Percentiles rank a stretch among this genome's conserved stretches.
These are phyloP conservation scores for Sebastes wilsoni DNA, from an alignment of 2,797 vertebrate species.

Conservation along the genomic window DNA sequence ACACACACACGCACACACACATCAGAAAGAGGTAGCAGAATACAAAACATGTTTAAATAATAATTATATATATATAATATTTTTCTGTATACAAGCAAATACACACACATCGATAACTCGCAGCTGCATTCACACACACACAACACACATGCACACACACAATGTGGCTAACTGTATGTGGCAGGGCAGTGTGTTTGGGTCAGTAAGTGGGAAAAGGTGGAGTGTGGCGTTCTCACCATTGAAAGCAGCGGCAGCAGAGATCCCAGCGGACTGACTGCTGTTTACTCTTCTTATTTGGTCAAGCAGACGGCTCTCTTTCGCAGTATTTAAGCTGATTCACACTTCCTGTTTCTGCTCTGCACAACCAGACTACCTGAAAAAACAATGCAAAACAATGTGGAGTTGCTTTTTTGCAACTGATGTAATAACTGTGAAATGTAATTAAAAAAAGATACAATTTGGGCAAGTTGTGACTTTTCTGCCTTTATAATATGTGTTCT, in stretches of 20 bases:
- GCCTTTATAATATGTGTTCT: not conserved
- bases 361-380: not conserved
- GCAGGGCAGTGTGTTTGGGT: constrained; percentile 24
- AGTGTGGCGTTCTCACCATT: constrained; percentile 55
- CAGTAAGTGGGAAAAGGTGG: constrained; percentile 56
- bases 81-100: not conserved
- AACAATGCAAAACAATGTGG: not conserved
- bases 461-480: not conserved
- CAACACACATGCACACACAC: not conserved
- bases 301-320: constrained; percentile 1
- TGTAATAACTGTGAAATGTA: not conserved
- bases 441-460: not conserved
- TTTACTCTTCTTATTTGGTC: constrained; percentile 27
- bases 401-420: not conserved
- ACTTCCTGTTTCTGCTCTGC: constrained; percentile 21
- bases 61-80: not conserved
- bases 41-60: not conserved
- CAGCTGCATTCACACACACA: not conserved
- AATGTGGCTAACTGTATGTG: not conserved
- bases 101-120: not conserved
- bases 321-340: not conserved
- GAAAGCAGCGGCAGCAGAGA: constrained; percentile 35
- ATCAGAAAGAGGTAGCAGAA: not conserved
- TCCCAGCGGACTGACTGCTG: constrained; percentile 30
- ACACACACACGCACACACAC: not conserved